Conservation (phyloP, 2,113 vertebrate species). For the Picathartes gymnocephalus region DNA sequence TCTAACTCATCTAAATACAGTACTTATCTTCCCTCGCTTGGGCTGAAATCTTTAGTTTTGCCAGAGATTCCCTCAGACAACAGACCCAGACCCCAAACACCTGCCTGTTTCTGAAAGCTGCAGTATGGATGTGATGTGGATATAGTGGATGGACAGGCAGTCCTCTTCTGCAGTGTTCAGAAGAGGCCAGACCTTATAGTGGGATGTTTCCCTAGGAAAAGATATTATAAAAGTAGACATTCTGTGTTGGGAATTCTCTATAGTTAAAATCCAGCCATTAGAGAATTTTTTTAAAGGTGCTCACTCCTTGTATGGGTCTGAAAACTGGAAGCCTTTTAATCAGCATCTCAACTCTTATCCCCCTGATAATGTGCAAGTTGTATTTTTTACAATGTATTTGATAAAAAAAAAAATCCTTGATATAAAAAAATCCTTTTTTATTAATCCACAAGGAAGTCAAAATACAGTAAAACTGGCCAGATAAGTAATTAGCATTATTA, state of each 20-base stretch:
- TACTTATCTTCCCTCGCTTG: background rate
- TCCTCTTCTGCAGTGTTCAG: background rate
- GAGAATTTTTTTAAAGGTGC: background rate
- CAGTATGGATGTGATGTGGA: background rate
- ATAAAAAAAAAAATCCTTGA: background rate
- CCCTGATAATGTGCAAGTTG: background rate
- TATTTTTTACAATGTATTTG: background rate
- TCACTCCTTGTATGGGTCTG: background rate
- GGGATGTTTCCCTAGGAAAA: background rate
- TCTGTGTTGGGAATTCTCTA: background rate
- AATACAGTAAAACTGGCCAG: background rate
- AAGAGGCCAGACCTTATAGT: background rate
- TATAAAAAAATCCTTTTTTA: background rate
- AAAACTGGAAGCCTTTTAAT: constrained; percentile 1
- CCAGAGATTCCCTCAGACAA: background rate
- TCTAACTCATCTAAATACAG: background rate
- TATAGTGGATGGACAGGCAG: background rate
- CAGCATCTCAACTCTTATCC: background rate
- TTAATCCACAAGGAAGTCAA: constrained; percentile 8
- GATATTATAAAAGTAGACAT: background rate
- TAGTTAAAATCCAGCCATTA: background rate
- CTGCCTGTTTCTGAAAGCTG: background rate
- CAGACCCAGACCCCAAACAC: background rate
- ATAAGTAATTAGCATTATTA: constrained; percentile 20
- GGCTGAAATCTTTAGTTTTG: background rate